A percentile compares a stretch with the other conserved stretches of the same genome.
Evolutionary conservation across 2,888 invertebrate species (phyloP).

Genomic region (Ophonus ardosiacus): DNA sequence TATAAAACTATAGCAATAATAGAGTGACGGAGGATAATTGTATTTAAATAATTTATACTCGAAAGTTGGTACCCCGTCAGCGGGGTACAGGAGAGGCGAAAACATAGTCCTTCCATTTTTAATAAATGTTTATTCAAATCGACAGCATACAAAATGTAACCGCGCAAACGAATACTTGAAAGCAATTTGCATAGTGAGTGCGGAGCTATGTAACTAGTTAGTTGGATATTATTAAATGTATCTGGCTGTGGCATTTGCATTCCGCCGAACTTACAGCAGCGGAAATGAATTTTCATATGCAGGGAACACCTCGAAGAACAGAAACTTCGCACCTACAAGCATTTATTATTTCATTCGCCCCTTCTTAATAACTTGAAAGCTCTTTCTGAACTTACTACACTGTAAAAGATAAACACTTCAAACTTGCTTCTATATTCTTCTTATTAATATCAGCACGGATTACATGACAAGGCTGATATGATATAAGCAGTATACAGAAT

Average conservation of each 20-base stretch:
- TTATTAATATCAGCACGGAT: no score
- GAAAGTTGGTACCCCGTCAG: conserved; percentile 10
- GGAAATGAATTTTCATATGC: conserved; percentile 62
- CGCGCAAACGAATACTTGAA: conserved; percentile 57
- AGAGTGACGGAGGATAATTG: not conserved
- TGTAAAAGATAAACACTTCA: no score
- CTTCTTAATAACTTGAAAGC: not conserved
- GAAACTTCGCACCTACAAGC: conserved; percentile 1
- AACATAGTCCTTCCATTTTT: conserved; percentile 51
- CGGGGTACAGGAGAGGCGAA: not conserved
- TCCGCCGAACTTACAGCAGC: conserved; percentile 49
- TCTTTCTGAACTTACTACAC: not conserved
- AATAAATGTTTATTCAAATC: conserved; percentile 64
- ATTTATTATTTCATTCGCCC: conserved; percentile 13
- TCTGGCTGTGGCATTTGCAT: conserved; percentile 58
- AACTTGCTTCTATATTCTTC: no score
- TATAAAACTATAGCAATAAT: conserved; percentile 1
- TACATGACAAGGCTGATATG: no score
- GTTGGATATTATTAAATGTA: conserved; percentile 58
- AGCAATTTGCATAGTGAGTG: conserved; percentile 60
- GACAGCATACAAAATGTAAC: conserved; percentile 58
- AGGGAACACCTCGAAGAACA: not conserved
- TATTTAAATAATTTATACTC: conserved; percentile 30
- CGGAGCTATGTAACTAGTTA: conserved; percentile 60
- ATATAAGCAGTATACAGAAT: no score